These are phyloP conservation scores for Plagodis dolabraria DNA, from an alignment of 2,888 invertebrate species.

Conservation along the genomic window DNA sequence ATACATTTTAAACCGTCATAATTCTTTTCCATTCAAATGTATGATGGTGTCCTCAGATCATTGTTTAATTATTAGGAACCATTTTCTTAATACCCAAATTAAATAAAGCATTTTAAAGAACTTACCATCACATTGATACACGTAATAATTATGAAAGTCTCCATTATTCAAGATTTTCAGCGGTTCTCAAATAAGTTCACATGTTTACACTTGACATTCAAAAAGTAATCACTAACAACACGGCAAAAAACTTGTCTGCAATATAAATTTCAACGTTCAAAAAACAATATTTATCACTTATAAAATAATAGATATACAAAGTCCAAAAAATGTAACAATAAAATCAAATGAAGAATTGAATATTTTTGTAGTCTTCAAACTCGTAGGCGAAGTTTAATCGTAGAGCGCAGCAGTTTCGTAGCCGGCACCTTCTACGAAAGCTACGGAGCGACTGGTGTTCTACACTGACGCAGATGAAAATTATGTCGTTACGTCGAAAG, in stretches of 20 bases:
- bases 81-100: too few relatives aligned
- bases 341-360: neutral
- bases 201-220: neutral
- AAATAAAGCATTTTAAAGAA: neutral
- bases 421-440: conserved; percentile 52
- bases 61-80: too few relatives aligned
- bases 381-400: conserved; percentile 44
- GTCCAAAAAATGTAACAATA: neutral
- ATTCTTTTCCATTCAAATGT: too few relatives aligned
- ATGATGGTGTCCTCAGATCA: too few relatives aligned
- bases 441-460: conserved; percentile 47
- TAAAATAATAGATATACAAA: neutral
- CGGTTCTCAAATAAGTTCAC: conserved; percentile 2
- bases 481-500: neutral
- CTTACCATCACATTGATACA: conserved; percentile 29
- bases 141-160: conserved; percentile 14
- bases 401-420: conserved; percentile 45
- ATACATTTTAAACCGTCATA: too few relatives aligned
- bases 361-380: conserved; percentile 8
- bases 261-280: too few relatives aligned
- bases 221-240: neutral
- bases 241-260: neutral
- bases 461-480: conserved; percentile 10
- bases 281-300: too few relatives aligned
- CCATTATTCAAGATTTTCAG: conserved; percentile 12